Conservation (phyloP, 2,888 invertebrate genomes). For the Xanthorhoe designata region DNA sequence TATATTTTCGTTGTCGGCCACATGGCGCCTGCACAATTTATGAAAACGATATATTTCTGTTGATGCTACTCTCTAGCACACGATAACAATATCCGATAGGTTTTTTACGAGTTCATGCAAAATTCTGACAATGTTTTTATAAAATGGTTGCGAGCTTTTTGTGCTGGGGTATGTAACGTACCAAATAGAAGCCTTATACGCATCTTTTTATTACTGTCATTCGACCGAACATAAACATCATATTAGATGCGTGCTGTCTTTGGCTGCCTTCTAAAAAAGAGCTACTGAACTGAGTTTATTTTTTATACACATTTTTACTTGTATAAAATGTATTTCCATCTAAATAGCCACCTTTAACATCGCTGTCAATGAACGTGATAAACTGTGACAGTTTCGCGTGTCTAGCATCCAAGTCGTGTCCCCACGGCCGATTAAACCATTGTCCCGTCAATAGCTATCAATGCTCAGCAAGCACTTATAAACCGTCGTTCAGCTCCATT, state of each 20-base stretch:
- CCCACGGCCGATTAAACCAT: conserved; percentile 26
- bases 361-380: conserved; percentile 6
- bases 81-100: conserved; percentile 40
- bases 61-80: conserved; percentile 25
- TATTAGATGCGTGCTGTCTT: conserved; percentile 16
- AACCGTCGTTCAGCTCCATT: conserved; percentile 23
- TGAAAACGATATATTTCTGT: conserved; percentile 42
- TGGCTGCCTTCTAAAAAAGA: conserved; percentile 2
- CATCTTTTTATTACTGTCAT: conserved; percentile 19
- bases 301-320: too few species aligned
- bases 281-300: too few species aligned
- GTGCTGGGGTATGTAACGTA: neutral
- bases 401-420: conserved; percentile 13
- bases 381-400: conserved; percentile 11
- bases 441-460: conserved; percentile 27
- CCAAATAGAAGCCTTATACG: neutral
- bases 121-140: conserved; percentile 35
- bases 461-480: conserved; percentile 23
- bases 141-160: conserved; percentile 28
- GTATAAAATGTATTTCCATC: neutral
- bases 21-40: conserved; percentile 37
- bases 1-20: conserved; percentile 17
- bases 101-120: conserved; percentile 39
- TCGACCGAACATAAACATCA: conserved; percentile 25
- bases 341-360: neutral